These are phyloP conservation scores for Phoenoteleia sp. DNA, from an alignment of 2,888 invertebrate species.

Conservation along the genomic window DNA sequence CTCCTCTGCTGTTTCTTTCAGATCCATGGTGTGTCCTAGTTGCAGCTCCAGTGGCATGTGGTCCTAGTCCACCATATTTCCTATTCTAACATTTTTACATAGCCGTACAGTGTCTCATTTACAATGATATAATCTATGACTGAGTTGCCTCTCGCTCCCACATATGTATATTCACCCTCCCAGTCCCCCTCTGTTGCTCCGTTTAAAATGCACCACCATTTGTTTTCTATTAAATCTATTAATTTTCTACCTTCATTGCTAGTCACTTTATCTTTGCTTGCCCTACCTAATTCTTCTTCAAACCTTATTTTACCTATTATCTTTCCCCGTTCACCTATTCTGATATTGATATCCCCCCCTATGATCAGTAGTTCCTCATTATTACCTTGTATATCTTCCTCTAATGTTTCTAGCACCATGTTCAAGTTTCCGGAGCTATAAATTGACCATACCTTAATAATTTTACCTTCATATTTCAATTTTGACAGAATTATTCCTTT, in stretches of 20 bases:
- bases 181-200: not conserved
- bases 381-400: not conserved
- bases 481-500: not conserved
- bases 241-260: slow-evolving; percentile 5
- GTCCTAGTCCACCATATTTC: slow-evolving; percentile 19
- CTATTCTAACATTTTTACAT: slow-evolving; percentile 4
- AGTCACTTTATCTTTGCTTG: slow-evolving; percentile 5
- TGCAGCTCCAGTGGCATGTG: slow-evolving; percentile 5
- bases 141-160: not conserved
- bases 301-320: not conserved
- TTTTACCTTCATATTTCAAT: not conserved
- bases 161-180: too few species aligned
- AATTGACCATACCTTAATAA: too few species aligned
- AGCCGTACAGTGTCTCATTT: not conserved
- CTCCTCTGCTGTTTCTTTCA: not conserved
- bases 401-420: not conserved
- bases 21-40: not conserved
- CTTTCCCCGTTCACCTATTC: slow-evolving; percentile 5
- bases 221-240: not conserved
- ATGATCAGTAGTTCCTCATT: not conserved
- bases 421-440: not conserved
- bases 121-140: slow-evolving; percentile 14
- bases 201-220: not conserved
- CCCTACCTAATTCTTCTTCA: not conserved
- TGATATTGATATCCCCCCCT: slow-evolving; percentile 4